Percentiles rank a stretch among this genome's conserved stretches.
phyloP scores from a whole-genome alignment of 2,113 vertebrate species.

The Burhinus oedicnemus region DNA sequence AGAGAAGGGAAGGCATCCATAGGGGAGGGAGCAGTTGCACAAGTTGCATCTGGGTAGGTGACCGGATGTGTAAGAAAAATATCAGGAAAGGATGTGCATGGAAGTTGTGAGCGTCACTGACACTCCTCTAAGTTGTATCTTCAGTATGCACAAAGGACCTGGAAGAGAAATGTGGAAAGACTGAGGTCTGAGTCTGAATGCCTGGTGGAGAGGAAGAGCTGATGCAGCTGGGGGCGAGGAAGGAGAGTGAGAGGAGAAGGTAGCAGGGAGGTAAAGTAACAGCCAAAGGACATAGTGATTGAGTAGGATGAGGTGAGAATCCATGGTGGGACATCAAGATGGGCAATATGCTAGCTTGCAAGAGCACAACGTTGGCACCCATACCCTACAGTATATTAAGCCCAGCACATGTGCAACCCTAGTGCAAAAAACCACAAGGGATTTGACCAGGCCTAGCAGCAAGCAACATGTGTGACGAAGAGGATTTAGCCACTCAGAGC shows the following conservation, averaged over 20 bases:
- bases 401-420: rapidly evolving
- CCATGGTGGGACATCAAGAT: neutral
- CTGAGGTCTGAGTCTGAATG: neutral
- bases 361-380: neutral
- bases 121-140: neutral
- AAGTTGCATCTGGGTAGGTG: neutral
- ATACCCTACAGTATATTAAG: neutral
- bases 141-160: neutral
- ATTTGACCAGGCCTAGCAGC: neutral
- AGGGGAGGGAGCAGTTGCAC: neutral
- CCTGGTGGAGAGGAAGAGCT: neutral
- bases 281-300: neutral
- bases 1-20: neutral
- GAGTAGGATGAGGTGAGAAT: neutral
- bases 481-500: neutral
- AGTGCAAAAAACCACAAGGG: neutral
- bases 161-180: neutral
- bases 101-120: rapidly evolving
- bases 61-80: neutral
- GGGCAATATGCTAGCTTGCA: neutral
- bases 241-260: neutral
- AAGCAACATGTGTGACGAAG: neutral
- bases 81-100: neutral
- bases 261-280: neutral
- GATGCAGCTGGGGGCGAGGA: neutral